phyloP scores from a whole-genome alignment of 2,888 invertebrate genomes.

The Rhamphomyia laevipes region DNA sequence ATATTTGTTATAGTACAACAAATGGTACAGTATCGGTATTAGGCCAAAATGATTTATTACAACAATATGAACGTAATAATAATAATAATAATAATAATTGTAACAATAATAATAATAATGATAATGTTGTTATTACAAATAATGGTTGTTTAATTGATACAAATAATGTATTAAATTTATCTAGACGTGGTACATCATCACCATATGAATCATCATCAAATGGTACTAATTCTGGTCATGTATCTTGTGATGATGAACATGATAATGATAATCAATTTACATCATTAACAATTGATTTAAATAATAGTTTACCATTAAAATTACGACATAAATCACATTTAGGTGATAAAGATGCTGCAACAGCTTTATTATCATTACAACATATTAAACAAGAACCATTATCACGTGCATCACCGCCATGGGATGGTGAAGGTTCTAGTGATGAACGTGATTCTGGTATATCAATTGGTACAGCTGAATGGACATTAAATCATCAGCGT shows the following conservation, averaged over 20 bases:
- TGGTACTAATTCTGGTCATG: constrained; percentile 47
- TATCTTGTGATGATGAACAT: constrained; percentile 40
- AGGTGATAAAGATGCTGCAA: constrained; percentile 79
- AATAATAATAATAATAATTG: constrained; percentile 21
- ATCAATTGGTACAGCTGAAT: constrained; percentile 48
- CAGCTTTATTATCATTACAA: constrained; percentile 66
- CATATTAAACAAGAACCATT: constrained; percentile 80
- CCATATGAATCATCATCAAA: constrained; percentile 69
- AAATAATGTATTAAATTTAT: constrained; percentile 55
- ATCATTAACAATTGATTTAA: constrained; percentile 43
- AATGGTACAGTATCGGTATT: constrained; percentile 4
- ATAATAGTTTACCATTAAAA: constrained; percentile 78
- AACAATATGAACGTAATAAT: constrained; percentile 6
- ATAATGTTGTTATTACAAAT: background rate
- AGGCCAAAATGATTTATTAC: constrained; percentile 3
- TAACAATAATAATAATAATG: background rate
- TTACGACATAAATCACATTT: constrained; percentile 83
- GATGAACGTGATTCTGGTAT: constrained; percentile 86
- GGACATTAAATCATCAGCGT: constrained; percentile 31
- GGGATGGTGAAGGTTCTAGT: constrained; percentile 82
- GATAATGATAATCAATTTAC: constrained; percentile 39
- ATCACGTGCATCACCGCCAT: constrained; percentile 55
- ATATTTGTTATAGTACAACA: constrained; percentile 9
- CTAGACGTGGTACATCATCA: constrained; percentile 48
- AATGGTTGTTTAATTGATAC: background rate